Base-by-base conservation (phyloP, 2,888 invertebrate species). In the Priocnemis perturbator region DNA sequence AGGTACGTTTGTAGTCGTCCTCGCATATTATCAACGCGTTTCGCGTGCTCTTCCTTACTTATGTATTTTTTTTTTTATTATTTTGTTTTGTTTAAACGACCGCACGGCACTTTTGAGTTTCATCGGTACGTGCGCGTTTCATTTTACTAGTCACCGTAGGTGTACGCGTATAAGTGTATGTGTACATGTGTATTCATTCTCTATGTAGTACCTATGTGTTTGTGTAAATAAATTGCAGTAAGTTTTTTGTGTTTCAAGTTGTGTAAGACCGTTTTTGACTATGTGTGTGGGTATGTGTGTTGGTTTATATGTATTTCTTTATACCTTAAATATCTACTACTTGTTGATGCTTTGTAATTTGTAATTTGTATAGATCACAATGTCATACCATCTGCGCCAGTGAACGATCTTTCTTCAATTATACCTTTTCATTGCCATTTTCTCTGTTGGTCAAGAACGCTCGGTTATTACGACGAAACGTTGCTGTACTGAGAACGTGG, bases 281-380 rank as follows among this genome's bases (percentile, higher is more conserved):
- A 37, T 26, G 37, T 37, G 37, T 37, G 11, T 26, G 3, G 26
- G 26, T 11, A 11, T 37, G 4, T 37, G 37, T 71, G 62, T 74
- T 56, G 68, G 52, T 68, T 56, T 70, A 56, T 67, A 37, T 64
- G 47, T 74, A 60, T 82, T 76, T 37, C 37, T 11, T 37, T 78
- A 81, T 81, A 79, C 79, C 83, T 86, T 86, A 86, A 85, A 81
- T 85, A 86, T 83, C 81, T 85, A 86, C 85, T 87, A 86, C 86
- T 85, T 86, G 78, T 84, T 84, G 84, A 86, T 86, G 85, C 80
- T 86, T 86, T 83, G 83, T 86, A 83, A 86, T 86, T 87, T 86
- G 81, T 85, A 83, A 81, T 78, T 85, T 83, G 74, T 84, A 85
- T 86, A 87, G 86, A 87, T 87, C 87, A 87, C 87, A 87, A 87